These are phyloP conservation scores for Neodontobutis hainanensis DNA, from an alignment of 2,113 vertebrate species.

Conservation along the genomic window DNA sequence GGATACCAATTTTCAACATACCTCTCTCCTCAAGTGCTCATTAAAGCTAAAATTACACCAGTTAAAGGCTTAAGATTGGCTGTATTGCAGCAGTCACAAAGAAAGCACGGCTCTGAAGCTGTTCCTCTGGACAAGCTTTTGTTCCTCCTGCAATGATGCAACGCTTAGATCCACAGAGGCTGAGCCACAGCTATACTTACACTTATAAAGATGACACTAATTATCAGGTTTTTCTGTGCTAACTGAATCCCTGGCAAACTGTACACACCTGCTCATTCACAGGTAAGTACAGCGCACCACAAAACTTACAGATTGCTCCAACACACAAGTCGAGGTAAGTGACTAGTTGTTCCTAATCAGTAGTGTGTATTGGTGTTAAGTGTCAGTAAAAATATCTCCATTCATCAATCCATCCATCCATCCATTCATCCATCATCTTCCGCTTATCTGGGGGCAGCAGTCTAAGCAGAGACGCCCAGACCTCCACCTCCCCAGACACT, in stretches of 20 bases:
- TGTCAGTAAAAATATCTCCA: too few species aligned
- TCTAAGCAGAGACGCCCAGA: too few species aligned
- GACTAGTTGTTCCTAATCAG: neutral
- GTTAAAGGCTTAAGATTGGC: constrained; percentile 74
- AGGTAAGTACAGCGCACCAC: constrained; percentile 67
- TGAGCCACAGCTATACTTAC: constrained; percentile 74
- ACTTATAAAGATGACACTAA: constrained; percentile 70
- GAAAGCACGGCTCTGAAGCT: constrained; percentile 51
- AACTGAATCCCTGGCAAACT: constrained; percentile 58
- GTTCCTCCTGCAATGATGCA: constrained; percentile 33
- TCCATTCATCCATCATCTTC: too few species aligned
- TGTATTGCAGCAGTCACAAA: constrained; percentile 42
- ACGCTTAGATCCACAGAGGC: constrained; percentile 45
- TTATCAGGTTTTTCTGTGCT: constrained; percentile 71
- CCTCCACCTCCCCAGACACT: too few species aligned
- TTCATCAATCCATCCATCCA: too few species aligned
- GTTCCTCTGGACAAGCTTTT: constrained; percentile 39
- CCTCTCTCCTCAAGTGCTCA: constrained; percentile 66
- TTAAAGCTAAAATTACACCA: constrained; percentile 74
- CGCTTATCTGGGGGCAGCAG: too few species aligned
- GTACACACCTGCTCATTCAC: constrained; percentile 55
- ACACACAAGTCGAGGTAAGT: constrained; percentile 1
- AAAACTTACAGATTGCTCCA: constrained; percentile 22
- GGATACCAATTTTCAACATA: constrained; percentile 71
- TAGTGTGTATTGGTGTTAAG: neutral